Evolutionary conservation across 2,113 vertebrate species (phyloP), one percentile per base, ranked within the genome.

Genomic region (Morone chrysops): DNA sequence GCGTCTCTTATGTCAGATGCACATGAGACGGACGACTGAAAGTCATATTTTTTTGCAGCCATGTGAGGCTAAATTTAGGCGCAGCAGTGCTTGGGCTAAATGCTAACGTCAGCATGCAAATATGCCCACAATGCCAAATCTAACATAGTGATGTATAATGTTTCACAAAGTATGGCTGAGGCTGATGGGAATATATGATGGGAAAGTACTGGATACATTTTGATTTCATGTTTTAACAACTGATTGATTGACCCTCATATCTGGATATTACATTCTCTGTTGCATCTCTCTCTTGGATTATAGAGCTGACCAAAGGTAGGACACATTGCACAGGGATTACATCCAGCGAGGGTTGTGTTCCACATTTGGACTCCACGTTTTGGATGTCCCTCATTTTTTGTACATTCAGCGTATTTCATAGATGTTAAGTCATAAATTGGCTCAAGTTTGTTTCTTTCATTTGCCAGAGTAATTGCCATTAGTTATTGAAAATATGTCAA

Each of bases 401-500:
- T 43, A 18, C 22, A 22, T 43, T 68, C n/a, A 18, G 60, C 8
- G 3, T 4, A 25, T 22, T 77, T 53, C 43, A 31, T 40, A 5
- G n/a, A 59, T 4, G 17, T 62, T 0, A 53, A 47, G 17, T 10
- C n/a, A 48, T 69, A 53, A 51, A 79, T 45, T 57, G 65, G 50
- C 70, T 73, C 48, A 62, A 38, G 50, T 62, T 86, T 73, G 25
- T 79, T 75, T 71, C 17, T 74, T 69, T 80, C 36, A 79, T 73
- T 79, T 56, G 22, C 54, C 25, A 16, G n/a, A 11, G 38, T 53
- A 20, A 68, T 72, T 53, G 3, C 51, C 8, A 59, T 81, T 69
- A 87, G 62, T 69, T 62, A 78, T 65, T 54, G 47, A 88, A 89
- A 86, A 87, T 50, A 70, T 47, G 8, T 86, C 18, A 60, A 17